Evolutionary conservation across 1,140 invertebrate species (phyloP).

Genomic region (Probaryconus sp.): DNA sequence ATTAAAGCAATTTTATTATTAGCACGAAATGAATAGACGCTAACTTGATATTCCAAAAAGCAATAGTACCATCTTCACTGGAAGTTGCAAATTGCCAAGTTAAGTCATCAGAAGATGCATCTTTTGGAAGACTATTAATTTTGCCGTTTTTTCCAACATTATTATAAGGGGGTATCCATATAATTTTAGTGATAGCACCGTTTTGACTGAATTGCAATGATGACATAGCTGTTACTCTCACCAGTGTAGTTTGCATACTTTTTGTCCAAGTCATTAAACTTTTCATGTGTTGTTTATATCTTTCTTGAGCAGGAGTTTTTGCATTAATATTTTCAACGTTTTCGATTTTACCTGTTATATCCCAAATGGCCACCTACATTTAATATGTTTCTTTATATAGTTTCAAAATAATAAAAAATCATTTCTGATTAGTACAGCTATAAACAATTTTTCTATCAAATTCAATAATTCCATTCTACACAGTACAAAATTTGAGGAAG

Average conservation of each 20-base stretch:
- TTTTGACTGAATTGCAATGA: constrained; percentile 81
- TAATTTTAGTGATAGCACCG: constrained; percentile 80
- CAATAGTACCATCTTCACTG: constrained; percentile 82
- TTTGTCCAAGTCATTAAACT: constrained; percentile 84
- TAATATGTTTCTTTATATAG: not conserved
- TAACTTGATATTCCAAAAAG: constrained; percentile 83
- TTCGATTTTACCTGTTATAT: constrained; percentile 83
- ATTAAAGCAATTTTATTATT: not conserved
- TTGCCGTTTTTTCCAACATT: constrained; percentile 81
- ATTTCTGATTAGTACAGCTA: too few species aligned
- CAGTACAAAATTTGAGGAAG: too few species aligned
- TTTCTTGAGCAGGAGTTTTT: constrained; percentile 80
- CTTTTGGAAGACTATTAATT: constrained; percentile 70
- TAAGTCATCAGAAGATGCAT: constrained; percentile 65
- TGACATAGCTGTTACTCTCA: constrained; percentile 81
- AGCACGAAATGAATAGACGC: not conserved
- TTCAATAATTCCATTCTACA: too few species aligned
- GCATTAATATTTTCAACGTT: constrained; percentile 81
- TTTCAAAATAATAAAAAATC: not conserved
- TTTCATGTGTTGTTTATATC: constrained; percentile 80
- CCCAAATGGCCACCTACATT: constrained; percentile 83
- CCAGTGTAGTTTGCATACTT: constrained; percentile 78
- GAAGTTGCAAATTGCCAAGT: constrained; percentile 82
- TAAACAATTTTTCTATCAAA: too few species aligned
- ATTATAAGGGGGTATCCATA: constrained; percentile 82